Evolutionary conservation across 2,113 vertebrate species (phyloP), one percentile per base, ranked within the genome.

Genomic region (Synchiropus splendidus): DNA sequence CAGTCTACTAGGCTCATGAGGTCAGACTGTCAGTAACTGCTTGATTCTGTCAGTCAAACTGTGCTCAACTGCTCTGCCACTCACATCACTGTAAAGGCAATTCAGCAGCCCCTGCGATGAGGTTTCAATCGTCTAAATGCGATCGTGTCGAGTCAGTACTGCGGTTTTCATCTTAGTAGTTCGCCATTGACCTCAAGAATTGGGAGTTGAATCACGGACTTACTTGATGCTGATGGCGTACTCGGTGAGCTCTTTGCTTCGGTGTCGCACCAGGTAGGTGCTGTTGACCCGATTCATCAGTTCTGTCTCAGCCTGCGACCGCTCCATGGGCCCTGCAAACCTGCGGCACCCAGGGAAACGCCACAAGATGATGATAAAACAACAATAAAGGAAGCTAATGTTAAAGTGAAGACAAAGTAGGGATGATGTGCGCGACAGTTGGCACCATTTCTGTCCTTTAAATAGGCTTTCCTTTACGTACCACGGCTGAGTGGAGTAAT

Each of bases 141-240:
- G 4, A 8, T 27, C n/a, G n/a, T n/a, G n/a, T 31, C 36, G 45
- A 50, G 51, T 70, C 54, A 51, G 58, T 55, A 39, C 18, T 53
- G 71, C 43, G 57, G 62, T 67, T 59, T 52, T 27, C 8, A 8
- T 27, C 21, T 27, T 27, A 27, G 21, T 27, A 8, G 21, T 27
- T 27, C 4, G 10, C 12, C 11, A 17, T 14, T 16, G 42, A 15
- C 12, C 8, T 3, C 3, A 15, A 0, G 6, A 17, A 5, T 32
- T 16, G n/a, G n/a, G n/a, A n/a, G n/a, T n/a, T n/a, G n/a, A n/a
- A n/a, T n/a, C n/a, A n/a, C 17, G 8, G 36, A 89, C 93, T 90
- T 84, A 98, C 94, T 97, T 98, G 70, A 98, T 94, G 71, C 95
- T 98, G 75, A 98, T 89, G 48, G 95, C 95, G 41, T 96, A 96